A percentile compares a stretch with the other conserved stretches of the same genome.
Conservation (phyloP, 2,113 vertebrate genomes). For the Pangasianodon gigas region DNA sequence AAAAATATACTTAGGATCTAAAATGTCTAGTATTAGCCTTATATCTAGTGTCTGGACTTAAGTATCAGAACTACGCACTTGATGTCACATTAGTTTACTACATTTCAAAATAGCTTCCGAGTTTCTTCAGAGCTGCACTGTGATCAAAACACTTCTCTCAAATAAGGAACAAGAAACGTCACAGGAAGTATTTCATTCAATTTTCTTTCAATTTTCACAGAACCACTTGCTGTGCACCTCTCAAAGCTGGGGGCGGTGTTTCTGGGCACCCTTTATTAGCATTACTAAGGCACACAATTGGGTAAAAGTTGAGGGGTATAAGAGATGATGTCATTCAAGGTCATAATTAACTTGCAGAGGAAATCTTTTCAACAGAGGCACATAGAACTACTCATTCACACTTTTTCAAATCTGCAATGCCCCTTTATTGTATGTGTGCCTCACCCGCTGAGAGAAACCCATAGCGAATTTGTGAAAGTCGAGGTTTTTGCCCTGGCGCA, state of each 20-base stretch:
- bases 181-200: not conserved
- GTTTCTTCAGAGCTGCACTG: not conserved
- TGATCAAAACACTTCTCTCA: not conserved
- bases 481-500: conserved; percentile 60
- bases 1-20: too few relatives aligned
- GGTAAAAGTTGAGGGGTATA: conserved; percentile 9
- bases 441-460: conserved; percentile 58
- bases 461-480: conserved; percentile 62
- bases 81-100: not conserved
- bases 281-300: conserved; percentile 37
- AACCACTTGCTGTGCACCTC: not conserved
- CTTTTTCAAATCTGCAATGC: conserved; percentile 1
- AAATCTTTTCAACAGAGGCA: conserved; percentile 7
- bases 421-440: not conserved
- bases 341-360: conserved; percentile 45
- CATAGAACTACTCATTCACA: not conserved
- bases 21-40: not conserved
- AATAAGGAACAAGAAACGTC: not conserved
- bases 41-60: not conserved
- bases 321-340: conserved; percentile 16
- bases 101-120: not conserved
- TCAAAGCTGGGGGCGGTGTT: not conserved
- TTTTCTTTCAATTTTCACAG: conserved; percentile 18
- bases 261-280: not conserved
- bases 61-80: not conserved